These are phyloP conservation scores for Otocyon megalotis DNA, from an alignment of 2,113 vertebrate species.

Conservation along the genomic window DNA sequence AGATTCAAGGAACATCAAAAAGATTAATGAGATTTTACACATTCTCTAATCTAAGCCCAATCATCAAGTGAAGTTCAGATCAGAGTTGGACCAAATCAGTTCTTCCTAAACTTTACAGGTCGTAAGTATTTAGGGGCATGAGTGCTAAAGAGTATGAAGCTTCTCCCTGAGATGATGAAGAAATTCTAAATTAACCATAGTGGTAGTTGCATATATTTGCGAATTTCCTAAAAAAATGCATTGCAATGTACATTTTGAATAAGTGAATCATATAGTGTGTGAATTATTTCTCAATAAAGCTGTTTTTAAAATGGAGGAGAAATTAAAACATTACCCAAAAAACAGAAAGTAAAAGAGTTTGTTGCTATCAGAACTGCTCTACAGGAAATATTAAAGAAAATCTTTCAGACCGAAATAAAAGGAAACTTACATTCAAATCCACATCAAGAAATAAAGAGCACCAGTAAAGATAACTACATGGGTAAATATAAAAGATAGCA, in stretches of 20 bases:
- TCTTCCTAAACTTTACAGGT: neutral
- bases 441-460: neutral
- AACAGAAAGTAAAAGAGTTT: neutral
- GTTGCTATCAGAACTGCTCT: neutral
- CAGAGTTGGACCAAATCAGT: neutral
- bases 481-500: neutral
- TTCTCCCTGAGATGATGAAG: neutral
- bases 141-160: neutral
- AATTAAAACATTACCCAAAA: neutral
- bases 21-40: neutral
- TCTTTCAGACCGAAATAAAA: neutral
- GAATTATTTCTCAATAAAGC: neutral
- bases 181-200: neutral
- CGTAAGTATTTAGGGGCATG: neutral
- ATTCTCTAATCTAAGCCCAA: neutral
- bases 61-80: neutral
- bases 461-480: neutral
- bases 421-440: neutral
- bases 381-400: neutral
- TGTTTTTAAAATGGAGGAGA: neutral
- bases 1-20: neutral
- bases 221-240: neutral
- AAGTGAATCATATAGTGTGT: neutral
- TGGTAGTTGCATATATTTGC: neutral
- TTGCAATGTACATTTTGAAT: too few relatives aligned